Evolutionary conservation across 2,888 invertebrate species (phyloP).

Genomic region (Cantharis rustica): DNA sequence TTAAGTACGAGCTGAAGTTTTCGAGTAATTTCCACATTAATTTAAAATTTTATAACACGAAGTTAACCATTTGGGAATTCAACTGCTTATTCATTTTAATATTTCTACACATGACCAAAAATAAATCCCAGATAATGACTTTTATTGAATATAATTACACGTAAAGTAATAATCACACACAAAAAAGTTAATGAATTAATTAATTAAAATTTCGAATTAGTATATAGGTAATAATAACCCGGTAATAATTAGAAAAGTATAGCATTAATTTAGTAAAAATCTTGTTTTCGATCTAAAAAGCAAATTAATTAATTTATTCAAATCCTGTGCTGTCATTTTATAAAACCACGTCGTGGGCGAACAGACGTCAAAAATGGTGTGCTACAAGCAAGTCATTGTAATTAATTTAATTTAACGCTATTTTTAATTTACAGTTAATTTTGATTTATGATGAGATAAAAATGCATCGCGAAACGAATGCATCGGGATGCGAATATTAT

Average conservation of each 20-base stretch:
- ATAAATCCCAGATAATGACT: not conserved
- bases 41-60: not conserved
- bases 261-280: not conserved
- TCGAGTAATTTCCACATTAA: not conserved
- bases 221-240: not conserved
- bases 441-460: not conserved
- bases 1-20: not conserved
- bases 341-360: not conserved
- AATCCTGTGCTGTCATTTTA: not conserved
- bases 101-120: not conserved
- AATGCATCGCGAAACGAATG: not conserved
- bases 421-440: not conserved
- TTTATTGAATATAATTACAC: not conserved
- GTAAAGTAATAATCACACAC: conserved; percentile 9
- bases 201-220: not conserved
- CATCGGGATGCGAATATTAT: too few species aligned
- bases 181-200: conserved; percentile 6
- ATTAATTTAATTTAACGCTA: not conserved
- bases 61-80: not conserved
- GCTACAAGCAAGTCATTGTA: not conserved
- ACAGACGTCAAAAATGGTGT: not conserved
- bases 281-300: not conserved
- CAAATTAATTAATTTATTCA: not conserved
- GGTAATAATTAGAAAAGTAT: not conserved
- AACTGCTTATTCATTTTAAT: not conserved